Evolutionary conservation across 2,888 invertebrate genomes (phyloP).

Genomic region (Dastarcus helophoroides): DNA sequence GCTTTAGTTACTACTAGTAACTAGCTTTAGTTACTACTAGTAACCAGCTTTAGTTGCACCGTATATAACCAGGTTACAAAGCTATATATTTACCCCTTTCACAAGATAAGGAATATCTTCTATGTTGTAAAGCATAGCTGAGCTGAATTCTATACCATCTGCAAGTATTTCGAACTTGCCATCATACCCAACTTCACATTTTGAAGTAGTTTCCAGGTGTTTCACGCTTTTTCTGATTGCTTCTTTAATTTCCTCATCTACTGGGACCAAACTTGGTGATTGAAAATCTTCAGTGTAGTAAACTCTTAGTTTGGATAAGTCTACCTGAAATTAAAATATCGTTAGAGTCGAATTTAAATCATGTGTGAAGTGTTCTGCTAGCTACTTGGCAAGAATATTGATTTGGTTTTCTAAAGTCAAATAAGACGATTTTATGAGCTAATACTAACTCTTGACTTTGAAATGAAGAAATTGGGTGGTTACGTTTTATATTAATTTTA

Average conservation of each 20-base stretch:
- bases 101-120: constrained; percentile 45
- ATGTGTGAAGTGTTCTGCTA: too few species aligned
- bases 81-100: constrained; percentile 12
- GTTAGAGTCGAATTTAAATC: too few species aligned
- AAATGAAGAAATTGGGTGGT: too few species aligned
- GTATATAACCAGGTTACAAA: neutral
- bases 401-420: too few species aligned
- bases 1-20: too few species aligned
- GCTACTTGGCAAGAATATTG: too few species aligned
- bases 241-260: constrained; percentile 42
- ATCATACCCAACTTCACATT: constrained; percentile 31
- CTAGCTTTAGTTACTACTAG: too few species aligned
- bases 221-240: constrained; percentile 39
- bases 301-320: constrained; percentile 20
- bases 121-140: constrained; percentile 37
- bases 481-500: too few species aligned
- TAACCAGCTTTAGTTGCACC: too few species aligned
- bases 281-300: constrained; percentile 52
- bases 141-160: constrained; percentile 29
- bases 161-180: constrained; percentile 40
- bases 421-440: too few species aligned
- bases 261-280: constrained; percentile 40
- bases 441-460: too few species aligned
- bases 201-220: constrained; percentile 41
- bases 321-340: too few species aligned